phyloP scores from a whole-genome alignment of 2,113 vertebrate genomes.

The Camelus bactrianus region DNA sequence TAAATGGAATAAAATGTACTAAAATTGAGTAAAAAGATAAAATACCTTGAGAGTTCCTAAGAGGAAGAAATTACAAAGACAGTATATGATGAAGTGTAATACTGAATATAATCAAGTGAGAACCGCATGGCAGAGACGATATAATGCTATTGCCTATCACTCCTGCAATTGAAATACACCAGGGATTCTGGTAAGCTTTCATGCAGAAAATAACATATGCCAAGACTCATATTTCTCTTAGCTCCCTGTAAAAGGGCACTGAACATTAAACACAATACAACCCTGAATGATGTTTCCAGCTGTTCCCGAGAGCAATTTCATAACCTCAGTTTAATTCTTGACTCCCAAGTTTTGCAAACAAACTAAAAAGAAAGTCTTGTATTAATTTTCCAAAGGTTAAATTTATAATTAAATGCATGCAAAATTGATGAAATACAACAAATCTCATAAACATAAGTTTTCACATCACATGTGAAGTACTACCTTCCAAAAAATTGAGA shows the following conservation, averaged over 20 bases:
- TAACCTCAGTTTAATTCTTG: slow-evolving; percentile 58
- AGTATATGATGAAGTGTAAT: slow-evolving; percentile 41
- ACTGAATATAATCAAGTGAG: slow-evolving; percentile 62
- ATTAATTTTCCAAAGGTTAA: slow-evolving; percentile 63
- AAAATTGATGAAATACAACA: slow-evolving; percentile 39
- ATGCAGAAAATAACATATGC: slow-evolving; percentile 56
- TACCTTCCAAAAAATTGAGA: background rate
- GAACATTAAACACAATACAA: slow-evolving; percentile 53
- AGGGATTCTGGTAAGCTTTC: slow-evolving; percentile 47
- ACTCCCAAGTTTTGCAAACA: slow-evolving; percentile 48
- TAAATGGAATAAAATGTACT: slow-evolving; percentile 13
- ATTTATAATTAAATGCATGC: slow-evolving; percentile 63
- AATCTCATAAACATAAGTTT: slow-evolving; percentile 50
- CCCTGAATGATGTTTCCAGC: slow-evolving; percentile 58
- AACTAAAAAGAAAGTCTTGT: background rate
- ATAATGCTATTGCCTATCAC: slow-evolving; percentile 70
- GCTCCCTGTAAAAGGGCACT: background rate
- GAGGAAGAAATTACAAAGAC: background rate
- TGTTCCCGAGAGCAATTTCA: slow-evolving; percentile 61
- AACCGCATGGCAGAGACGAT: slow-evolving; percentile 45
- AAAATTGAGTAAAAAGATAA: slow-evolving; percentile 52
- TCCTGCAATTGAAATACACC: slow-evolving; percentile 57
- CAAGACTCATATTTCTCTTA: slow-evolving; percentile 64
- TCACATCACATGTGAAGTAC: background rate
- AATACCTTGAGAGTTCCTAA: slow-evolving; percentile 39